Conservation (phyloP, 35 echinoderm and acorn worm genomes). For the Stichopus chloronotus region DNA sequence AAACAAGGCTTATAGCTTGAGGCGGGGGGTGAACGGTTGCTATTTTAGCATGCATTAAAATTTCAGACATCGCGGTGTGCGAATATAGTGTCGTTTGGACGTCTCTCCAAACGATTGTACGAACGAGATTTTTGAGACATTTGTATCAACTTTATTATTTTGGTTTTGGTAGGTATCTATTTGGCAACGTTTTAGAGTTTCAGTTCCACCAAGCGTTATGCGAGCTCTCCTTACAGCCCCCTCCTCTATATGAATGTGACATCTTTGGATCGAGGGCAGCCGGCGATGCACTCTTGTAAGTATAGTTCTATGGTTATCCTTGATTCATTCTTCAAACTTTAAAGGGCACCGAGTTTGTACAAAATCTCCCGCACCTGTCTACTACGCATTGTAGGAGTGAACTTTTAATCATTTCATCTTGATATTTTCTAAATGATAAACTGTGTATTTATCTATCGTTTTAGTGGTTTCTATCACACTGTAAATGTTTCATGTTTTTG, state of each 20-base stretch:
- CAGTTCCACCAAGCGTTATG: conserved; percentile 76
- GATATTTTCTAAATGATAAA: too few relatives aligned
- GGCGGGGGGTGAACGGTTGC: too few relatives aligned
- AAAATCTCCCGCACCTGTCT: too few relatives aligned
- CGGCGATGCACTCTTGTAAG: conserved; percentile 60
- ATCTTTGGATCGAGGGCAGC: conserved; percentile 59
- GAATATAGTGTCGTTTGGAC: neutral
- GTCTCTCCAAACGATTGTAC: neutral
- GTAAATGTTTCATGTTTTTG: too few relatives aligned
- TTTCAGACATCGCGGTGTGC: neutral
- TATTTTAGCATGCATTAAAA: too few relatives aligned
- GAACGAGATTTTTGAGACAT: neutral
- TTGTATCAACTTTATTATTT: neutral
- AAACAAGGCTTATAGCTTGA: too few relatives aligned
- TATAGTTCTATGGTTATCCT: neutral
- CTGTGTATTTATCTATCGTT: too few relatives aligned
- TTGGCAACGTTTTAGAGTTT: conserved; percentile 68
- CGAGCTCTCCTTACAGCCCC: conserved; percentile 43
- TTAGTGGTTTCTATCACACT: too few relatives aligned
- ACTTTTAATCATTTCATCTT: too few relatives aligned
- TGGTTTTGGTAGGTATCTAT: conserved; percentile 63
- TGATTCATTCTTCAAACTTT: too few relatives aligned
- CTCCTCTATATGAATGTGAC: conserved; percentile 67
- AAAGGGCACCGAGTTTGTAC: too few relatives aligned
- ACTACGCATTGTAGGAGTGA: too few relatives aligned